Evolutionary conservation across 2,797 vertebrate species (phyloP).

Genomic region (Propithecus perrieri): DNA sequence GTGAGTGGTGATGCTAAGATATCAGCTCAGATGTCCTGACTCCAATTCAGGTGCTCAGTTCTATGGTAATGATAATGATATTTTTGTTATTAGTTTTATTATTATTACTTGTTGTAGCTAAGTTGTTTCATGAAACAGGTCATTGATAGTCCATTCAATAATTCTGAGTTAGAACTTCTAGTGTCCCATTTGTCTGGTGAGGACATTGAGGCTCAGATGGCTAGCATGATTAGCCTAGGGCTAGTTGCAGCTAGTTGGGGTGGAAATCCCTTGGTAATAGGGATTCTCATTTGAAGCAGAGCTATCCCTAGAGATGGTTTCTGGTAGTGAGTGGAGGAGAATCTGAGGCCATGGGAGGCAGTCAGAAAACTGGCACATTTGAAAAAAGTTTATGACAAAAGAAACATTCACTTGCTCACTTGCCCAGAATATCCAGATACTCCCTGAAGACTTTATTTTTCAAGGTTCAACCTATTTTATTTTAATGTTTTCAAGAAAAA

Average conservation of each 20-base stretch:
- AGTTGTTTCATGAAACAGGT: neutral
- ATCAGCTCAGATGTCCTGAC: neutral
- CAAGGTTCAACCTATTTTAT: neutral
- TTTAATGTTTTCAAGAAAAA: neutral
- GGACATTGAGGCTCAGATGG: neutral
- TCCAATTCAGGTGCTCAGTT: neutral
- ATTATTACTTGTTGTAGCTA: neutral
- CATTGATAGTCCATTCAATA: neutral
- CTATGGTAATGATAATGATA: neutral
- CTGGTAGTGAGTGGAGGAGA: neutral
- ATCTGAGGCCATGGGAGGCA: neutral
- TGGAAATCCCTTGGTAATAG: neutral
- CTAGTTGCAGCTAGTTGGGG: neutral
- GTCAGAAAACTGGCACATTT: neutral
- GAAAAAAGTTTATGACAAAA: neutral
- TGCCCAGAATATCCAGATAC: neutral
- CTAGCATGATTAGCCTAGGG: neutral
- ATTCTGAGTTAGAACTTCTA: neutral
- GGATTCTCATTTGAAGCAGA: neutral
- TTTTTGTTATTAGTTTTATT: neutral
- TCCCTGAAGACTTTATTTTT: neutral
- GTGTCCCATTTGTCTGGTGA: neutral
- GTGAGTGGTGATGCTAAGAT: neutral
- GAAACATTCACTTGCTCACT: neutral
- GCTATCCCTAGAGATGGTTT: neutral